Evolutionary conservation across 2,797 vertebrate genomes (phyloP).

Genomic region (Girardinus metallicus): DNA sequence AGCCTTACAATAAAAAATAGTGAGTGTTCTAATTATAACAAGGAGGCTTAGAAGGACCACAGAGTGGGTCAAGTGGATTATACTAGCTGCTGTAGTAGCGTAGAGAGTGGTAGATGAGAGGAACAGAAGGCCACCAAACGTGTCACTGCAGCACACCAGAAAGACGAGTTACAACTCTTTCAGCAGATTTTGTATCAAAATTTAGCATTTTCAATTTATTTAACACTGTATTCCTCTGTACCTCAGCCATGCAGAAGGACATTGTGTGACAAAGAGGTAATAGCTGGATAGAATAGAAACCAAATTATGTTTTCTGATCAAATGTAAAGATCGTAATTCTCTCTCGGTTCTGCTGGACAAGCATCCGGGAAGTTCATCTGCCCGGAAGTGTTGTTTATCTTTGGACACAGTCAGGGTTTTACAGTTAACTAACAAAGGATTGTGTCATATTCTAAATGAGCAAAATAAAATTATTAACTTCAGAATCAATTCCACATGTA

Average conservation of each 20-base stretch:
- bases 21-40: conserved; percentile 36
- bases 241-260: neutral
- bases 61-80: conserved; percentile 6
- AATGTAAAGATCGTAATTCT: neutral
- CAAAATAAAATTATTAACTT: neutral
- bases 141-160: conserved; percentile 2
- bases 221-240: neutral
- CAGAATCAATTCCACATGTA: neutral
- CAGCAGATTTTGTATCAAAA: neutral
- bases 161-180: conserved; percentile 8
- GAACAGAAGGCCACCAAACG: conserved; percentile 1
- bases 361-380: neutral
- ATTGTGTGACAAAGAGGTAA: neutral
- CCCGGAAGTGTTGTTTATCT: neutral
- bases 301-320: neutral
- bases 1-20: conserved; percentile 22
- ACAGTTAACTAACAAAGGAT: neutral
- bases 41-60: conserved; percentile 13
- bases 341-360: neutral
- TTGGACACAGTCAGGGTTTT: neutral
- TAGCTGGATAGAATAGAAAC: neutral
- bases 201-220: neutral
- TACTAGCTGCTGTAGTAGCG: conserved; percentile 19
- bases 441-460: neutral
- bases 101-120: conserved; percentile 6